phyloP scores from a whole-genome alignment of 2,797 vertebrate genomes.

The Diplodus sargus region DNA sequence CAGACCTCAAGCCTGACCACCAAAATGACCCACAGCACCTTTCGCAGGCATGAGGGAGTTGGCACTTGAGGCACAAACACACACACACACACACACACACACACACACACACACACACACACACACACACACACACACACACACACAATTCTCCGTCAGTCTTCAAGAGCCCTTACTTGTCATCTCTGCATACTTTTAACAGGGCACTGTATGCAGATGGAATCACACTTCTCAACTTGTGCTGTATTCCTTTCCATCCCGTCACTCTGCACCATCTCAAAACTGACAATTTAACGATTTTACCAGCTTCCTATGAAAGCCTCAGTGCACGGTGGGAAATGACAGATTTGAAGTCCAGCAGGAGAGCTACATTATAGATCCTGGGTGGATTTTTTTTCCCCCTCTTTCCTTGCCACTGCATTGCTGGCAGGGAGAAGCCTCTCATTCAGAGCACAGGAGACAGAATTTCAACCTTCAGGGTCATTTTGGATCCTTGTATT shows the following conservation, averaged over 20 bases:
- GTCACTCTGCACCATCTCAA: conserved; percentile 86
- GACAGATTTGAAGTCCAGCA: conserved; percentile 86
- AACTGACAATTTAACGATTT: conserved; percentile 90
- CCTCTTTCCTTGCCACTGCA: conserved; percentile 62
- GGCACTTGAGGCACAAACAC: conserved; percentile 61
- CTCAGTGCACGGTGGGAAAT: conserved; percentile 83
- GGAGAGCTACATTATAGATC: conserved; percentile 77
- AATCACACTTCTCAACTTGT: conserved; percentile 70
- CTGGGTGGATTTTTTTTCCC: conserved; percentile 58
- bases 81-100: neutral
- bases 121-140: conserved; percentile 14
- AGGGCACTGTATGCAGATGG: conserved; percentile 54
- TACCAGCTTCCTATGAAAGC: conserved; percentile 88
- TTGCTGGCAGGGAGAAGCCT: conserved; percentile 70
- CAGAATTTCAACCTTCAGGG: conserved; percentile 64
- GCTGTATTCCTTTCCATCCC: conserved; percentile 81
- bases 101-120: conserved; percentile 15
- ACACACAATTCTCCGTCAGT: conserved; percentile 65
- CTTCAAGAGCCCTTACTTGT: conserved; percentile 68
- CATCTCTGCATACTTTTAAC: conserved; percentile 62
- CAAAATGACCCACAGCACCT: conserved; percentile 73
- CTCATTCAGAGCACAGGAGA: conserved; percentile 66
- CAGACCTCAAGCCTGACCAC: conserved; percentile 62
- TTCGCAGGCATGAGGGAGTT: conserved; percentile 75
- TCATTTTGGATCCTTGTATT: conserved; percentile 70